These are phyloP conservation scores for Cecidostiba fungosa DNA, from an alignment of 2,888 invertebrate species.

Conservation along the genomic window DNA sequence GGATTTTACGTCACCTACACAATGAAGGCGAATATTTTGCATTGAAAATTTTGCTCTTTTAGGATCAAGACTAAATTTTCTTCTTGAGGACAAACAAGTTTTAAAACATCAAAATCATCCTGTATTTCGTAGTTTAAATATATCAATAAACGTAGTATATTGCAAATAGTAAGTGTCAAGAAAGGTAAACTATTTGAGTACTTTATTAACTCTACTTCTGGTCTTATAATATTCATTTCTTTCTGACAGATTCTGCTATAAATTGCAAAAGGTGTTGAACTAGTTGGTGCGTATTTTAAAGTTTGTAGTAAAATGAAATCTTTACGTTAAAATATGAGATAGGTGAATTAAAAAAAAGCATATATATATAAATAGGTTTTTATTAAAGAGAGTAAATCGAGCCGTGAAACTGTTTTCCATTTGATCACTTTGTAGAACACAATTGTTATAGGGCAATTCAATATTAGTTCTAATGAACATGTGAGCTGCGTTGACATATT, in stretches of 20 bases:
- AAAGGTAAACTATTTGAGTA: conserved; percentile 29
- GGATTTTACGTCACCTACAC: neutral
- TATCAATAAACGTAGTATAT: conserved; percentile 37
- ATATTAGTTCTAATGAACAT: conserved; percentile 9
- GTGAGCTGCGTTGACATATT: neutral
- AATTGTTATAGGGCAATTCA: conserved; percentile 30
- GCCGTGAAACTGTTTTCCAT: conserved; percentile 40
- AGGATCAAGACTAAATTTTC: neutral
- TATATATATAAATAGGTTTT: conserved; percentile 35
- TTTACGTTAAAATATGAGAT: conserved; percentile 37
- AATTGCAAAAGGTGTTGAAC: conserved; percentile 3
- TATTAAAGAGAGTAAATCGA: conserved; percentile 36
- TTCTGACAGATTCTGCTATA: neutral
- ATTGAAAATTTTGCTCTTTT: neutral
- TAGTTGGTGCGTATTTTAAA: conserved; percentile 21
- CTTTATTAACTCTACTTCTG: neutral
- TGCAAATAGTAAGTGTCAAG: conserved; percentile 31
- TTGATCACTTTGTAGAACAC: conserved; percentile 18
- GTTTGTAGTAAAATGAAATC: conserved; percentile 43
- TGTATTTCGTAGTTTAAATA: conserved; percentile 46
- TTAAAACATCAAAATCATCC: conserved; percentile 9
- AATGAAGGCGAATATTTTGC: neutral
- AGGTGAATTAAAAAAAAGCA: conserved; percentile 5
- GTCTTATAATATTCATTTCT: conserved; percentile 10
- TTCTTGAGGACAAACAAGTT: neutral